These are phyloP conservation scores for Peromyscus attwateri DNA, from an alignment of 2,797 vertebrate genomes.

Conservation along the genomic window DNA sequence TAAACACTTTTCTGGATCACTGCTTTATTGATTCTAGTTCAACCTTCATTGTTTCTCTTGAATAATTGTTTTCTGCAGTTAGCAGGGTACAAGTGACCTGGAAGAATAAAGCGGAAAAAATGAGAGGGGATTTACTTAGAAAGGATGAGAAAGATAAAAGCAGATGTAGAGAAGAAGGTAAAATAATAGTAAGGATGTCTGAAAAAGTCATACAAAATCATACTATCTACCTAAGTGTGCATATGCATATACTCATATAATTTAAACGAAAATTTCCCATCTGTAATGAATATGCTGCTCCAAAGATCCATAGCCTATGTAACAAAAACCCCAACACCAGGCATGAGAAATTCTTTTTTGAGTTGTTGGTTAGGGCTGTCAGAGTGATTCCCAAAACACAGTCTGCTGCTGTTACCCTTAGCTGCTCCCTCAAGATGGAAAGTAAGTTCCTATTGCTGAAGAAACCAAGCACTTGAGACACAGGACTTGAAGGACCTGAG, in stretches of 20 bases:
- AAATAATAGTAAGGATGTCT: background rate
- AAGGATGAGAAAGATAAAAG: background rate
- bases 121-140: background rate
- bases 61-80: background rate
- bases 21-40: conserved; percentile 23
- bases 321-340: background rate
- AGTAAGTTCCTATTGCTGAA: background rate
- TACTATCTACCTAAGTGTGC: background rate
- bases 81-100: background rate
- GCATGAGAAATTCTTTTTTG: too few species aligned
- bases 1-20: conserved; percentile 24
- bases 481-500: background rate
- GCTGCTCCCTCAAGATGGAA: background rate
- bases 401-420: background rate
- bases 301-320: background rate
- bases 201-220: background rate
- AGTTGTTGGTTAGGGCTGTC: background rate
- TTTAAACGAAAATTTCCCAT: background rate
- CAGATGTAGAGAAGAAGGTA: background rate
- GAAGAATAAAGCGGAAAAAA: background rate
- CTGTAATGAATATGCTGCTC: background rate
- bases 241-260: background rate
- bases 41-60: background rate
- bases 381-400: background rate
- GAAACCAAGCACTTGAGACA: background rate